Evolutionary conservation across 2,113 vertebrate genomes (phyloP).

Genomic region (Hydropotes inermis): DNA sequence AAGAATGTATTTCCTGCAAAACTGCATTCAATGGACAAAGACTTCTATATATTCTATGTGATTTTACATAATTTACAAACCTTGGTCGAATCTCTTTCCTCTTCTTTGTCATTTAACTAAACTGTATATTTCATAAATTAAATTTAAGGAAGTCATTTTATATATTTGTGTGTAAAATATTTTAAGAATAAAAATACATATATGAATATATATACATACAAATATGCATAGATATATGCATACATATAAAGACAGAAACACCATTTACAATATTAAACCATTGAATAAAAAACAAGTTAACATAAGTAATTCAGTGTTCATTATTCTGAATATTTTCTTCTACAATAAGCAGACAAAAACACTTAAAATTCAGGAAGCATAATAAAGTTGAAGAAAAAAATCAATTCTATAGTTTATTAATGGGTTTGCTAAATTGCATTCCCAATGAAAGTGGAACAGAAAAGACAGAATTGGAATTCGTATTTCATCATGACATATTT

Average conservation of each 20-base stretch:
- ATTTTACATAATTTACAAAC: neutral
- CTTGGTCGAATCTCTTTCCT: neutral
- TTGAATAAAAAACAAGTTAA: neutral
- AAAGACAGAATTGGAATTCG: constrained; percentile 31
- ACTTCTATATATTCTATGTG: neutral
- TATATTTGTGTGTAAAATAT: neutral
- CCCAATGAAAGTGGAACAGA: neutral
- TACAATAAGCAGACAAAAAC: neutral
- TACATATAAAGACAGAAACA: neutral
- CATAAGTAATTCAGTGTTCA: constrained; percentile 21
- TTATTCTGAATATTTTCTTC: constrained; percentile 20
- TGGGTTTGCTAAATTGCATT: constrained; percentile 8
- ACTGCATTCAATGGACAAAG: neutral
- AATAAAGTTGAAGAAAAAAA: constrained; percentile 28
- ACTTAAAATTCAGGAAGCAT: neutral
- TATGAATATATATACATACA: neutral
- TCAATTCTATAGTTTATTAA: constrained; percentile 38
- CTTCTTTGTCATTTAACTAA: neutral
- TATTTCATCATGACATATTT: constrained; percentile 32
- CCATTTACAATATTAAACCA: neutral
- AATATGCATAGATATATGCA: neutral
- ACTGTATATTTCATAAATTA: neutral
- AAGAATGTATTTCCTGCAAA: neutral
- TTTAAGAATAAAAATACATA: neutral
- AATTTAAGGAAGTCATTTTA: neutral